A percentile compares a stretch with the other conserved stretches of the same genome.
These are phyloP conservation scores for Regulus satrapa DNA, from an alignment of 2,113 vertebrate species.

Conservation along the genomic window DNA sequence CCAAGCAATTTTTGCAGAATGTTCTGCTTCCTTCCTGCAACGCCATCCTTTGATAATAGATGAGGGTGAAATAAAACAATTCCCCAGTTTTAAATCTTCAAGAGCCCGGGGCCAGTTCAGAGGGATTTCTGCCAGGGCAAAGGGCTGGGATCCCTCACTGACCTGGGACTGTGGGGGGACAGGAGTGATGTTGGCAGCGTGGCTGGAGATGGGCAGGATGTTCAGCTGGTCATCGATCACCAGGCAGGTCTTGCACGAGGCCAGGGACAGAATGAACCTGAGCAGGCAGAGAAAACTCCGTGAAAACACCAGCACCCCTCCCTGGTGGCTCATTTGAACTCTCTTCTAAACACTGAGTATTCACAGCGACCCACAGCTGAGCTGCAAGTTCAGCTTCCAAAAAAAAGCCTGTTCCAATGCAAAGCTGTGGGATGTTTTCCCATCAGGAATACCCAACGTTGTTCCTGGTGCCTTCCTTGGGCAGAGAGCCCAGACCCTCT, in stretches of 20 bases:
- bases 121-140: not conserved
- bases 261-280: constrained; percentile 92
- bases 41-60: not conserved
- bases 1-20: not conserved
- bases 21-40: not conserved
- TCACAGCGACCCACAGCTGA: not conserved
- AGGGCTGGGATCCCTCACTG: not conserved
- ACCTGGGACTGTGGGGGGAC: constrained; percentile 86
- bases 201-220: constrained; percentile 91
- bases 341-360: not conserved
- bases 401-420: not conserved
- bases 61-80: not conserved
- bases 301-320: not conserved
- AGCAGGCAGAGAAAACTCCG: not conserved
- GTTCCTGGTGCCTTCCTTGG: not conserved
- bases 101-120: accelerated
- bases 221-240: constrained; percentile 95
- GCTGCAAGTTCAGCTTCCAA: not conserved
- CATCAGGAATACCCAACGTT: accelerated
- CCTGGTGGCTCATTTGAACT: not conserved
- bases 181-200: constrained; percentile 84
- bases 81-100: not conserved
- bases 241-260: constrained; percentile 91
- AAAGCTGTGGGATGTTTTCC: not conserved
- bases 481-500: not conserved